These are phyloP conservation scores for Agrilus cyanescens DNA, from an alignment of 2,888 invertebrate genomes.

Conservation along the genomic window DNA sequence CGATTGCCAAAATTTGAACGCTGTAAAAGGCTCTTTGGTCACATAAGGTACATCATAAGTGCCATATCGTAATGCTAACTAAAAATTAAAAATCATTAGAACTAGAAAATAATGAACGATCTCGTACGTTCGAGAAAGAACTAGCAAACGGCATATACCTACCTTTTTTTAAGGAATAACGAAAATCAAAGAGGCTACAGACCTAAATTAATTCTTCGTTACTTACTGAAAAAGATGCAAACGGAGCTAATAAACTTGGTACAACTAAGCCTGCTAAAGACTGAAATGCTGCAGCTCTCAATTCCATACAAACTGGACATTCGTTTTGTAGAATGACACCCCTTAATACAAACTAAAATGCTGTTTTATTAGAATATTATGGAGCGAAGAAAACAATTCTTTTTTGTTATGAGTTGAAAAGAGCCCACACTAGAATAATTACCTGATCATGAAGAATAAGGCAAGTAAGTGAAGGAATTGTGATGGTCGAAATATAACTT, in stretches of 20 bases:
- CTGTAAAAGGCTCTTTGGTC: slow-evolving; percentile 41
- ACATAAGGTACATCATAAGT: slow-evolving; percentile 55
- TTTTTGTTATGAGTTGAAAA: slow-evolving; percentile 3
- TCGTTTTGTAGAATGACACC: slow-evolving; percentile 45
- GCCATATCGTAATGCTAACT: slow-evolving; percentile 49
- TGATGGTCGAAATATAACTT: slow-evolving; percentile 47
- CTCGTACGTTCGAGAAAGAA: too few species aligned
- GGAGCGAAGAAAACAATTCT: background rate
- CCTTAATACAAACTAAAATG: slow-evolving; percentile 42
- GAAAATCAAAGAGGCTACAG: background rate
- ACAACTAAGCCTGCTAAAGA: slow-evolving; percentile 41
- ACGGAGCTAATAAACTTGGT: slow-evolving; percentile 49
- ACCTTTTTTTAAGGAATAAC: too few species aligned
- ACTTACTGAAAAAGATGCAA: slow-evolving; percentile 48
- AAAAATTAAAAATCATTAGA: slow-evolving; percentile 24
- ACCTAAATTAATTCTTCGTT: slow-evolving; percentile 3
- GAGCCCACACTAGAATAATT: slow-evolving; percentile 17
- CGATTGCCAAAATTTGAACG: slow-evolving; percentile 41
- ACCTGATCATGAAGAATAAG: slow-evolving; percentile 46
- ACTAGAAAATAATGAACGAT: background rate
- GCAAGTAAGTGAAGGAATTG: slow-evolving; percentile 46
- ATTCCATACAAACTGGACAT: slow-evolving; percentile 56
- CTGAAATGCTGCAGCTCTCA: slow-evolving; percentile 46
- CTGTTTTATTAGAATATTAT: slow-evolving; percentile 3
- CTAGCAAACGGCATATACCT: too few species aligned